Percentiles rank a stretch among this genome's conserved stretches.
These are phyloP conservation scores for Elanus axillaris DNA, from an alignment of 2,113 vertebrate species.

Conservation along the genomic window DNA sequence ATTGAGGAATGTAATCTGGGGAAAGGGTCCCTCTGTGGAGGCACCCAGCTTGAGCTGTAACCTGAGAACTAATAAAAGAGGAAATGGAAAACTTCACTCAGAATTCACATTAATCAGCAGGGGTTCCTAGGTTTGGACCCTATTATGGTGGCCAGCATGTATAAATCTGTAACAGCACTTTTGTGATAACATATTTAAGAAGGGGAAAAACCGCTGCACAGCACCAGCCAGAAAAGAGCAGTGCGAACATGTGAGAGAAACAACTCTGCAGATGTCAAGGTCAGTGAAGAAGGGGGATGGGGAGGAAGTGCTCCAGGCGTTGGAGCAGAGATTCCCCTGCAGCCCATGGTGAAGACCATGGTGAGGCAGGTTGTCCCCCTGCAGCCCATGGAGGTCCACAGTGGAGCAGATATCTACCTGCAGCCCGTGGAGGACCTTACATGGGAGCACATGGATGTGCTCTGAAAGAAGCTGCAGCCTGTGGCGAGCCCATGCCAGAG, in stretches of 20 bases:
- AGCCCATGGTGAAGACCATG: neutral
- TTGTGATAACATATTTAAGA: neutral
- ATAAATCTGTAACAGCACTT: neutral
- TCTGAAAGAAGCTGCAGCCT: neutral
- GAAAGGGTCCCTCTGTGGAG: neutral
- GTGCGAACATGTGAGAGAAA: neutral
- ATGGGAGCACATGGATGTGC: rapidly evolving
- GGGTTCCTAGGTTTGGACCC: neutral
- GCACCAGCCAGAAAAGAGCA: neutral
- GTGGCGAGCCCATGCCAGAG: neutral
- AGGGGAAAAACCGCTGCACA: neutral
- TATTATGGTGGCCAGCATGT: rapidly evolving
- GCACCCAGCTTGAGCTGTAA: neutral
- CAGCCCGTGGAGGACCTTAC: rapidly evolving
- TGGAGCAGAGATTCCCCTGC: neutral
- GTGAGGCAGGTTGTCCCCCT: neutral
- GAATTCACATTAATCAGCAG: neutral
- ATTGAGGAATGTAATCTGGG: neutral
- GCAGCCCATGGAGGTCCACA: neutral
- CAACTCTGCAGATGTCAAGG: neutral
- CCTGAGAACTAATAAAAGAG: neutral
- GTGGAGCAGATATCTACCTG: neutral
- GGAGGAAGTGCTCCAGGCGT: neutral
- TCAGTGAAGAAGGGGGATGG: neutral
- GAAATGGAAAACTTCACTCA: neutral